These are phyloP conservation scores for Hipparchia semele DNA, from an alignment of 2,888 invertebrate species.

Conservation along the genomic window DNA sequence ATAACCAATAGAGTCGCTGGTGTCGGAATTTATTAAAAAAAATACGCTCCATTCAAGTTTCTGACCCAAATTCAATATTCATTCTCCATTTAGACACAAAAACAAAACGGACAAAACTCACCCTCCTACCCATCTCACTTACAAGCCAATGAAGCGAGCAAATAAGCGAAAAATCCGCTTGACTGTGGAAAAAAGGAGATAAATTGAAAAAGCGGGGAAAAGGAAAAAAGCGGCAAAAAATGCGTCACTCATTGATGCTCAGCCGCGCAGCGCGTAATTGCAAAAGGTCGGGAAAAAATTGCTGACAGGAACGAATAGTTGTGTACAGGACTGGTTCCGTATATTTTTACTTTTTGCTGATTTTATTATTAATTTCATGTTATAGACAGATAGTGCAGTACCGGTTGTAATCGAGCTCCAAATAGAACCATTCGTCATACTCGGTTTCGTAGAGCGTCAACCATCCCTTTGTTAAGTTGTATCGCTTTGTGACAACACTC, in stretches of 20 bases:
- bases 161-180: constrained; percentile 80
- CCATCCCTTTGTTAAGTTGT: too few relatives aligned
- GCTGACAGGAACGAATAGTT: constrained; percentile 35
- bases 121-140: constrained; percentile 73
- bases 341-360: constrained; percentile 6
- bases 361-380: too few relatives aligned
- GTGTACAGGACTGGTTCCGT: constrained; percentile 52
- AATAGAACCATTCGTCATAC: too few relatives aligned
- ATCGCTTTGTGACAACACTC: too few relatives aligned
- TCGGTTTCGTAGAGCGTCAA: too few relatives aligned
- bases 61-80: constrained; percentile 47
- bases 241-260: constrained; percentile 68
- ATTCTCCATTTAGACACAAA: constrained; percentile 48
- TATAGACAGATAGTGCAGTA: too few relatives aligned
- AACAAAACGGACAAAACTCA: constrained; percentile 56
- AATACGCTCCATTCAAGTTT: constrained; percentile 8
- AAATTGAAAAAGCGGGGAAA: constrained; percentile 65
- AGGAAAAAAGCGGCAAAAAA: constrained; percentile 57
- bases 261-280: constrained; percentile 69
- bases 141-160: constrained; percentile 81
- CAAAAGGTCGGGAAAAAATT: constrained; percentile 69
- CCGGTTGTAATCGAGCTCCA: too few relatives aligned
- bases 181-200: constrained; percentile 76
- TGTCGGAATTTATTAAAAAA: constrained; percentile 8
- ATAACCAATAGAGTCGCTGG: constrained; percentile 42